Evolutionary conservation across 2,113 vertebrate species (phyloP).

Genomic region (Dipodomys spectabilis): DNA sequence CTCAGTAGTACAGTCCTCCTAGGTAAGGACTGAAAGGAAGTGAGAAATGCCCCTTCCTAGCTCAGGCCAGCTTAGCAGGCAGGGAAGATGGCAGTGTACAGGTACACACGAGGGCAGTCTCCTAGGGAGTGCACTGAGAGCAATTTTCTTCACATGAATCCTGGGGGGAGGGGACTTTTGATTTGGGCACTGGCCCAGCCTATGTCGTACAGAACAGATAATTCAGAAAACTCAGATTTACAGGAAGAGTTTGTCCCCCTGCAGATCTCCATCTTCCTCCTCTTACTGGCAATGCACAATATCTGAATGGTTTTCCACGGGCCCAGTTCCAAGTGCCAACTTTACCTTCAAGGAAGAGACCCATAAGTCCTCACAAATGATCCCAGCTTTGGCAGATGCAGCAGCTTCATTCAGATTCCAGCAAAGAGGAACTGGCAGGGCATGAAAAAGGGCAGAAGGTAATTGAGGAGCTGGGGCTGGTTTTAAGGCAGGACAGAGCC

Average conservation of each 20-base stretch:
- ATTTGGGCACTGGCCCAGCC: neutral
- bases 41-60: neutral
- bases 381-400: conserved; percentile 52
- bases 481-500: conserved; percentile 65
- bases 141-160: neutral
- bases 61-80: neutral
- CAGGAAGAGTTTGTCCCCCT: neutral
- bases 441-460: conserved; percentile 68
- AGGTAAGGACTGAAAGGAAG: neutral
- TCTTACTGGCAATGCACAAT: neutral
- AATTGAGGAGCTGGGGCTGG: conserved; percentile 60
- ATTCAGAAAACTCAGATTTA: neutral
- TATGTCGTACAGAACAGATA: neutral
- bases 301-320: neutral
- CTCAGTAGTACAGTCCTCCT: neutral
- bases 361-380: conserved; percentile 26
- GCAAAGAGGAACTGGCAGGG: conserved; percentile 65
- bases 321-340: neutral
- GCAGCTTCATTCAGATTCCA: conserved; percentile 62
- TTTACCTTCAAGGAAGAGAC: conserved; percentile 26
- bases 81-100: neutral
- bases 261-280: neutral
- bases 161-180: neutral
- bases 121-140: too few relatives aligned
- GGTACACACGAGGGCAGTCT: too few relatives aligned